phyloP scores from a whole-genome alignment of 2,113 vertebrate genomes.

The Himantopus leucocephalus region DNA sequence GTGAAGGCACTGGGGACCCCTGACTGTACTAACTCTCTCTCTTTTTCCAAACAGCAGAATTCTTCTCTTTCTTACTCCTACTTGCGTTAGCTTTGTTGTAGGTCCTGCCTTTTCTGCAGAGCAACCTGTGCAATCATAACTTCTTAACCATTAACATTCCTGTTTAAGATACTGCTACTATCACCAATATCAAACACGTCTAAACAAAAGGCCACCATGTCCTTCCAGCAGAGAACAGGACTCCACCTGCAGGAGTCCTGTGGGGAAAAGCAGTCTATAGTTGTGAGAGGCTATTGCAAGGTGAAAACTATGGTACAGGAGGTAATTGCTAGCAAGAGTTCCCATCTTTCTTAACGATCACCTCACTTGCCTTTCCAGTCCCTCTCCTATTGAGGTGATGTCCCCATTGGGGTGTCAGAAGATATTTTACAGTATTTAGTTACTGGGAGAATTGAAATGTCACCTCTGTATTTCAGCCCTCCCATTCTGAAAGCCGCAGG shows the following conservation, averaged over 20 bases:
- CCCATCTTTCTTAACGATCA: not conserved
- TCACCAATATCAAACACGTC: not conserved
- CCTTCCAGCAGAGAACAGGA: not conserved
- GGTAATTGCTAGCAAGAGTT: not conserved
- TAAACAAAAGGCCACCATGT: not conserved
- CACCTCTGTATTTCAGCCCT: not conserved
- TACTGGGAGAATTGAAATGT: not conserved
- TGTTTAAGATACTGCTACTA: not conserved
- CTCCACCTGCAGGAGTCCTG: not conserved
- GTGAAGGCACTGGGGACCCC: not conserved
- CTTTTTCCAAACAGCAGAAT: not conserved
- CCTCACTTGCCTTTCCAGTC: not conserved
- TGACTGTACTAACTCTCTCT: not conserved
- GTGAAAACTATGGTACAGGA: not conserved
- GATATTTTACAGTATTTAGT: not conserved
- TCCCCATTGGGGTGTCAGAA: not conserved
- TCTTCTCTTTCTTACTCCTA: not conserved
- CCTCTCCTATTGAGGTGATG: not conserved
- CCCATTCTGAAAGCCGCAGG: not conserved
- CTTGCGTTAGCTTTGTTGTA: not conserved
- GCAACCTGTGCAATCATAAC: not conserved
- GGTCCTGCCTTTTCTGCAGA: not conserved
- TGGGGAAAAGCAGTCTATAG: not conserved
- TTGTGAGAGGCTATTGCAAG: not conserved
- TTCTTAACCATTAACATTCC: not conserved